Conservation (phyloP, 37 sponge, comb jelly and placozoan species). For the Crambe crambe region DNA sequence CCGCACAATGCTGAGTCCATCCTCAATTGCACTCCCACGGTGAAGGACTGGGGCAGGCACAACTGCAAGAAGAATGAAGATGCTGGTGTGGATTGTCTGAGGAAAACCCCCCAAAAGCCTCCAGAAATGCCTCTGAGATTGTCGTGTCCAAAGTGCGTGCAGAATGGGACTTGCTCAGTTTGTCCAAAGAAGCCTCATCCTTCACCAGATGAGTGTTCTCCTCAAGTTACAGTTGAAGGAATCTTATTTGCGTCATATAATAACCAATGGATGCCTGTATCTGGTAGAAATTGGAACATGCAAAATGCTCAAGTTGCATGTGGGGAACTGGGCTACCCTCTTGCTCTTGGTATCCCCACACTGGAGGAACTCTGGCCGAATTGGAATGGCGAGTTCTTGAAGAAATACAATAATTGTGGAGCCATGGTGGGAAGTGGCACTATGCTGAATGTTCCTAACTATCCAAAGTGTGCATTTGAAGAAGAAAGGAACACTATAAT, state of each 20-base stretch:
- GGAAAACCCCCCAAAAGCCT: slow-evolving; percentile 7
- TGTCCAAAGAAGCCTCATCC: slow-evolving; percentile 26
- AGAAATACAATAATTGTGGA: neutral
- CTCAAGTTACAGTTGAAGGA: slow-evolving; percentile 42
- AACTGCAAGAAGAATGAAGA: slow-evolving; percentile 65
- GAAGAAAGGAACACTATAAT: neutral
- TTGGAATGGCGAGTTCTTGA: slow-evolving; percentile 6
- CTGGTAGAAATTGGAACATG: slow-evolving; percentile 28
- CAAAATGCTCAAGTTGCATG: slow-evolving; percentile 54
- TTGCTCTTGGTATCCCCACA: slow-evolving; percentile 25
- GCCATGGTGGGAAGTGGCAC: neutral
- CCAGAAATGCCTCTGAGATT: slow-evolving; percentile 33
- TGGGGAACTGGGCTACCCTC: slow-evolving; percentile 76
- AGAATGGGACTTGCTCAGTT: slow-evolving; percentile 10
- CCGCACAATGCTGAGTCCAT: slow-evolving; percentile 28
- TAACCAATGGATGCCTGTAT: slow-evolving; percentile 53
- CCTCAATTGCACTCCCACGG: slow-evolving; percentile 22
- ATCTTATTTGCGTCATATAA: slow-evolving; percentile 35
- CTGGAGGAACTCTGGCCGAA: slow-evolving; percentile 39
- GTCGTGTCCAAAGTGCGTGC: slow-evolving; percentile 30
- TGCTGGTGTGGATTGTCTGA: slow-evolving; percentile 58
- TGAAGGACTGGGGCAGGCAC: slow-evolving; percentile 34
- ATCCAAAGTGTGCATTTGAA: neutral
- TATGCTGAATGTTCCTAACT: neutral
- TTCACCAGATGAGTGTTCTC: slow-evolving; percentile 19